phyloP scores from a whole-genome alignment of 2,113 vertebrate species.

The Chroicocephalus ridibundus region DNA sequence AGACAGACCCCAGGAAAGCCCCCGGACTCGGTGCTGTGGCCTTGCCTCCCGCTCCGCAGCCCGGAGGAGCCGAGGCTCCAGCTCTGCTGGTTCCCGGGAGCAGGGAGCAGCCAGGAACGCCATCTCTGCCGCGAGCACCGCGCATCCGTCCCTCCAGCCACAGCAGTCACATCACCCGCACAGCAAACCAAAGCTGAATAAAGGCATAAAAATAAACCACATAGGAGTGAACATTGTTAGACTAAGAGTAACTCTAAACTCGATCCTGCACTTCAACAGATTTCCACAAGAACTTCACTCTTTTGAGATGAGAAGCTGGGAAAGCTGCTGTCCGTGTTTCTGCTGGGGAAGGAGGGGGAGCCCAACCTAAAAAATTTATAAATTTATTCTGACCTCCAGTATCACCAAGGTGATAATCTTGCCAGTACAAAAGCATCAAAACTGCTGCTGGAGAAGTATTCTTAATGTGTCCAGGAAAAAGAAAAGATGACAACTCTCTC shows the following conservation, averaged over 20 bases:
- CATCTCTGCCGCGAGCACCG: accelerated
- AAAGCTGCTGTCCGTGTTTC: background rate
- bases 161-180: background rate
- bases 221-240: accelerated
- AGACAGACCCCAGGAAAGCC: accelerated
- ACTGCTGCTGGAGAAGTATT: accelerated
- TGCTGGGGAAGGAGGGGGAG: background rate
- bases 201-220: background rate
- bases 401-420: background rate
- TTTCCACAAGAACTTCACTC: background rate
- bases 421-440: background rate
- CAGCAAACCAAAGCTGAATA: background rate
- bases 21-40: accelerated
- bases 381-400: background rate
- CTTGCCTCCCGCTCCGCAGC: accelerated
- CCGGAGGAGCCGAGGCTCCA: accelerated
- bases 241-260: background rate
- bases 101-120: background rate
- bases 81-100: background rate
- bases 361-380: background rate
- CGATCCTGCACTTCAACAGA: accelerated
- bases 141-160: background rate
- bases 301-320: background rate
- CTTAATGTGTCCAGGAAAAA: accelerated
- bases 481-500: too few relatives aligned